Base-by-base conservation (phyloP, 2,888 invertebrate species). In the Pristionchus maxplancki region DNA sequence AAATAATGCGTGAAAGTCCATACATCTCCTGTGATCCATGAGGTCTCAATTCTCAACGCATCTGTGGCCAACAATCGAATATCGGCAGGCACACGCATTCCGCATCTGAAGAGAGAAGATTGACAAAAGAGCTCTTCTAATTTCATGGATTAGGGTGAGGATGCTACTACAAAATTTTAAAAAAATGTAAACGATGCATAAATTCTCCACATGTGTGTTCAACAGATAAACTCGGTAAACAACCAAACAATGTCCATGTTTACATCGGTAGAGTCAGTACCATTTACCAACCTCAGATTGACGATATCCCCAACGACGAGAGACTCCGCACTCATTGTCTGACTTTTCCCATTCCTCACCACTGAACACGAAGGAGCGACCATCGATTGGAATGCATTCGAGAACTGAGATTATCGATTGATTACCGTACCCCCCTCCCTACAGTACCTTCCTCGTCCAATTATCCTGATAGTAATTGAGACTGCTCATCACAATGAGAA, bases 1-100 rank as follows among this genome's bases (percentile, higher is more conserved):
- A n/a, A n/a, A n/a, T n/a, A n/a, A n/a, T n/a, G n/a, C n/a, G n/a
- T n/a, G n/a, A n/a, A n/a, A n/a, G n/a, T n/a, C n/a, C 82, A 15
- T 11, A 88, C 88, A 83, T 88, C 82, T 31, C 83, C 88, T 2
- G 82, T 88, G 20, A 88, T 64, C 88, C 88, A 88, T 2, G 88
- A 88, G 4, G 88, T 83, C 24, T 88, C 87, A 4, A 95, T 95
- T 96, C 99, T 99, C 96, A 98, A 98, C 94, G 97, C 97, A 95
- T 97, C 97, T 58, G 97, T 96, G 95, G 97, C 97, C 95, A 98
- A 97, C 94, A 99, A 97, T 93, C 99, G 97, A 95, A 99, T 96
- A 95, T 99, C 99, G 94, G 98, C 98, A 78, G 98, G 98, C 94
- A 99, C 97, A 94, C 98, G 96, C 96, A 99, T 98, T 94, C 98